Evolutionary conservation across 2,888 invertebrate species (phyloP).

Genomic region (Sesamia inferens): DNA sequence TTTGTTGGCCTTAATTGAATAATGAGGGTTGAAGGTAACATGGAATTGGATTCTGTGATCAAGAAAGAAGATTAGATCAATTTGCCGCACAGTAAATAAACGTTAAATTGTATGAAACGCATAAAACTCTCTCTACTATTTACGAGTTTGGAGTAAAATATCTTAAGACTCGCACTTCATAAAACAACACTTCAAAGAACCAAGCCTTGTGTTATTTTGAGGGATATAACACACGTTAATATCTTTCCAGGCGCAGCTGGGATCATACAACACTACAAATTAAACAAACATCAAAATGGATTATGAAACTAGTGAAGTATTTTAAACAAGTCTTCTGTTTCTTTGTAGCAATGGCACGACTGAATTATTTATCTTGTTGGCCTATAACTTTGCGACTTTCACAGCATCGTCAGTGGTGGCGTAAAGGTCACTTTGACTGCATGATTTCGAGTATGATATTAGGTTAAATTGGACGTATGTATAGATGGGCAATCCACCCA

Average conservation of each 20-base stretch:
- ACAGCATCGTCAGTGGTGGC: too few species aligned
- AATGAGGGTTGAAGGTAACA: neutral
- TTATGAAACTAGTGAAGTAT: neutral
- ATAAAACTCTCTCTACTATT: constrained; percentile 32
- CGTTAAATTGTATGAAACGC: constrained; percentile 21
- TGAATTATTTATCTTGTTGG: too few species aligned
- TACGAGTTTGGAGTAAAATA: constrained; percentile 28
- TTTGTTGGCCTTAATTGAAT: constrained; percentile 3
- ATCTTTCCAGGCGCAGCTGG: neutral
- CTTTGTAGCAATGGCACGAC: too few species aligned
- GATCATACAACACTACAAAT: neutral
- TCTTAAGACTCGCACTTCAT: constrained; percentile 8
- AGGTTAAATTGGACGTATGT: too few species aligned
- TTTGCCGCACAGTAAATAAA: constrained; percentile 39
- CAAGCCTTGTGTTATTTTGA: constrained; percentile 21
- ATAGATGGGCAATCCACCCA: too few species aligned
- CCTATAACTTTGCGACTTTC: too few species aligned
- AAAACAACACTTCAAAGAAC: constrained; percentile 41
- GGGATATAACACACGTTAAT: neutral
- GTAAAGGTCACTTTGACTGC: too few species aligned
- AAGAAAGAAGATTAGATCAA: neutral
- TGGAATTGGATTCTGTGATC: too few species aligned
- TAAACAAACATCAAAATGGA: neutral
- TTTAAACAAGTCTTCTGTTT: neutral
- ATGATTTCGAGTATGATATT: too few species aligned